Conservation (phyloP, 2,888 invertebrate species). For the Yponomeuta malinellus region DNA sequence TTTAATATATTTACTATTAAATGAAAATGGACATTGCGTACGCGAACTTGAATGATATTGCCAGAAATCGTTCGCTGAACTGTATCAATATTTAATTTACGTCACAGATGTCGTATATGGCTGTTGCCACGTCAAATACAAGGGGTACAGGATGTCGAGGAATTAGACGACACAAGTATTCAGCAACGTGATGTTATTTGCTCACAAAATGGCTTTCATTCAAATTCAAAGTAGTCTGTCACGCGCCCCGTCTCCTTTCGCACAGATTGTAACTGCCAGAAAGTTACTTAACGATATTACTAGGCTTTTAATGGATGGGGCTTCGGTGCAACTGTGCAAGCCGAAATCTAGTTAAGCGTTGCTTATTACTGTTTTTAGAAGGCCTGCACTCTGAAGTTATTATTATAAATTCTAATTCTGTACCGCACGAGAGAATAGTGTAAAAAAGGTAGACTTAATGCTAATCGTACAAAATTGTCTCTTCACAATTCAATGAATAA, state of each 20-base stretch:
- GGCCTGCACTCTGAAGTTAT: not conserved
- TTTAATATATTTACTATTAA: too few species aligned
- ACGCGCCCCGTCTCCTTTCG: slow-evolving; percentile 24
- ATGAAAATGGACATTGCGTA: not conserved
- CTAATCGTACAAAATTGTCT: too few species aligned
- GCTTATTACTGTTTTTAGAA: not conserved
- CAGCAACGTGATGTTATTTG: slow-evolving; percentile 2
- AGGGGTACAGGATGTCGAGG: not conserved
- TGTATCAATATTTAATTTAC: slow-evolving; percentile 10
- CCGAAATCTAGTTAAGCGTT: not conserved
- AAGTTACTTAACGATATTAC: slow-evolving; percentile 23
- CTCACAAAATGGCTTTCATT: slow-evolving; percentile 29
- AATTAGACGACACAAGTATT: slow-evolving; percentile 6
- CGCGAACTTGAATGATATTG: not conserved
- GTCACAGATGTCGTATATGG: not conserved
- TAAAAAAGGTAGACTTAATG: too few species aligned
- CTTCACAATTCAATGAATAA: too few species aligned
- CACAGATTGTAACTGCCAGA: slow-evolving; percentile 31
- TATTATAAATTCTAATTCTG: too few species aligned
- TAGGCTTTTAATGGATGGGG: slow-evolving; percentile 15
- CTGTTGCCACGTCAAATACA: not conserved
- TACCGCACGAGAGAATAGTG: too few species aligned
- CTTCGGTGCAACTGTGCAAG: not conserved
- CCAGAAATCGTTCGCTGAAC: slow-evolving; percentile 9
- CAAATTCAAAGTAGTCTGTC: slow-evolving; percentile 27